Conservation (phyloP, 2,113 vertebrate species). For the Chaenogobius annularis region DNA sequence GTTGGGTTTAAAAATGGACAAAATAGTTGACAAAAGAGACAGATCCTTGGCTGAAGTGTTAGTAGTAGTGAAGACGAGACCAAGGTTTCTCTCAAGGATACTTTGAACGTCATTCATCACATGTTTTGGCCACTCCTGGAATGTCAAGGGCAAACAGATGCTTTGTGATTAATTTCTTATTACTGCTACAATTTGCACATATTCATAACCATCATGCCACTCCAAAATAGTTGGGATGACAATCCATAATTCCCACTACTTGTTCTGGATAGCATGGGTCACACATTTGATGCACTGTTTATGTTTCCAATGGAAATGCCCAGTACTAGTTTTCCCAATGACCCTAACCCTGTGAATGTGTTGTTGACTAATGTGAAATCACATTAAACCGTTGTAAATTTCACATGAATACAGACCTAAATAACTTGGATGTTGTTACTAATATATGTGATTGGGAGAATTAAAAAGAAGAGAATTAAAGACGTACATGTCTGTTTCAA, state of each 20-base stretch:
- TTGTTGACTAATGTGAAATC: too few species aligned
- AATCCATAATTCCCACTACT: neutral
- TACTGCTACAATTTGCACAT: conserved; percentile 27
- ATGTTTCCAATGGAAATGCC: too few species aligned
- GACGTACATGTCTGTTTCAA: too few species aligned
- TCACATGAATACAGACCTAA: too few species aligned
- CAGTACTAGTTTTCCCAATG: too few species aligned
- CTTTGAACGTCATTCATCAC: conserved; percentile 50
- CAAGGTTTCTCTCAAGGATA: conserved; percentile 66
- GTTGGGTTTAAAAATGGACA: neutral
- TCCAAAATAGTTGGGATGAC: neutral
- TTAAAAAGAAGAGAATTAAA: too few species aligned
- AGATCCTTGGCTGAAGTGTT: conserved; percentile 46
- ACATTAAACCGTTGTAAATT: too few species aligned
- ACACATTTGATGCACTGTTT: too few species aligned
- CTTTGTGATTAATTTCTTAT: conserved; percentile 10
- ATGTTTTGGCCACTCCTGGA: conserved; percentile 50
- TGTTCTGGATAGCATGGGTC: neutral
- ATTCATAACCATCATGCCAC: conserved; percentile 28
- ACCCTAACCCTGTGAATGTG: too few species aligned
- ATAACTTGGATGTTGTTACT: too few species aligned
- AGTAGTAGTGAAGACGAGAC: conserved; percentile 33
- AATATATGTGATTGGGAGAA: too few species aligned
- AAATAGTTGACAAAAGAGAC: conserved; percentile 35
- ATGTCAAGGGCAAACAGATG: conserved; percentile 61